Base-by-base conservation (phyloP, 1,140 invertebrate genomes). In the Leptoteleia sp. region DNA sequence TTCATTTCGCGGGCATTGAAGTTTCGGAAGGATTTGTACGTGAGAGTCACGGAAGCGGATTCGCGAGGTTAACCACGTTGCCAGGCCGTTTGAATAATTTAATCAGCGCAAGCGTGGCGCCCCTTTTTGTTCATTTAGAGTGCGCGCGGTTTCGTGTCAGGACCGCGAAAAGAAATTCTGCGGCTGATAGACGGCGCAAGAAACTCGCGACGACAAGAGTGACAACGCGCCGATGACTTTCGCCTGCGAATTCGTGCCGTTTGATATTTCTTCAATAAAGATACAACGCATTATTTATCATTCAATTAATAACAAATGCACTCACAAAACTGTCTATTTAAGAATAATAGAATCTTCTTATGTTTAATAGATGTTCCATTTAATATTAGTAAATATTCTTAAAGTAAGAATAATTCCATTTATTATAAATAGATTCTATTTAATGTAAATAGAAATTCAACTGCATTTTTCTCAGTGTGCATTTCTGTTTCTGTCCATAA, bases 91-190 rank as follows among this genome's bases (percentile, higher is more conserved):
- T 68, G 42, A 64, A 71, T 77, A 71, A 71, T 77, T 71, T 42
- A 65, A 77, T 77, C 48, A 67, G 45, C 42, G 37, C 67, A 45
- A 37, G 13, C 38, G 45, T 27, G 25, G 19, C 50, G 48, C 8
- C 7, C 45, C 8, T 38, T 61, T 79, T 81, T 79, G 54, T 72
- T 47, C 43, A 79, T 67, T 75, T 42, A 29, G 43, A 42, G 43
- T 15, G 47, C 38, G 81, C 55, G 33, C 55, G 78, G 78, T 83
- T 80, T 81, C 42, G 27, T 17, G 65, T 16, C 59, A 70, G 76
- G 72, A 81, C 73, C 72, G 47, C 79, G 68, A 62, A 82, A 83
- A 82, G 75, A 83, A 84, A 83, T 83, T 55, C 61, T 81, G 82
- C 62, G 82, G 81, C 81, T 76, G 47, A 55, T 71, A 57, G 76